These are phyloP conservation scores for Griposia aprilina DNA, from an alignment of 2,888 invertebrate species.

Conservation along the genomic window DNA sequence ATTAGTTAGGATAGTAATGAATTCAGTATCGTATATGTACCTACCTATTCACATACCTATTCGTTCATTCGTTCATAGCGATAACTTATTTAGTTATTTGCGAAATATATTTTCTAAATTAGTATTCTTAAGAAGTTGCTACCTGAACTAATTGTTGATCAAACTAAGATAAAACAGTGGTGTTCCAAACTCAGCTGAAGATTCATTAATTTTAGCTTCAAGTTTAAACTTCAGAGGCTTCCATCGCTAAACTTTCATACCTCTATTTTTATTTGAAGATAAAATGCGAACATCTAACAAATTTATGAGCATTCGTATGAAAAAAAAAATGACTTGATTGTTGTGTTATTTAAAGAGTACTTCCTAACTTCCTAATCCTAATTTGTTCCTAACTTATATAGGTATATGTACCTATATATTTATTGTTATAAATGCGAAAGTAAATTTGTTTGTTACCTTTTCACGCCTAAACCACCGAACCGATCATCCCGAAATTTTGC, in stretches of 20 bases:
- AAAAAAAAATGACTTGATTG: background rate
- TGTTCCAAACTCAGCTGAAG: conserved; percentile 17
- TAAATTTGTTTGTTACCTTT: too few species aligned
- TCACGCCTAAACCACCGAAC: too few species aligned
- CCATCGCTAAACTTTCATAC: conserved; percentile 21
- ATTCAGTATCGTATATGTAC: background rate
- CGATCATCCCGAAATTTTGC: too few species aligned
- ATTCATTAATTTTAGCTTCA: conserved; percentile 56
- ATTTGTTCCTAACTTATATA: too few species aligned
- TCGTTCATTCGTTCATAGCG: background rate
- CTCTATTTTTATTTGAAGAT: conserved; percentile 15
- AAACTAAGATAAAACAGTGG: background rate
- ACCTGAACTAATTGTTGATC: conserved; percentile 44
- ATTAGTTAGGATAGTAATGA: background rate
- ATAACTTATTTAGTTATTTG: background rate
- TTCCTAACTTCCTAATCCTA: too few species aligned
- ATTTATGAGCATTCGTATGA: background rate
- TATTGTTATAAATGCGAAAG: too few species aligned
- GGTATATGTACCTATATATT: too few species aligned
- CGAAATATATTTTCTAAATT: conserved; percentile 28
- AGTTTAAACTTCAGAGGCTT: conserved; percentile 34
- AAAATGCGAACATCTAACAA: background rate
- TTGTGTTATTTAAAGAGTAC: background rate
- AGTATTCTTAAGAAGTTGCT: conserved; percentile 40
- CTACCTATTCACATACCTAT: too few species aligned